phyloP scores from a whole-genome alignment of 2,113 vertebrate species.

The Symphodus melops region DNA sequence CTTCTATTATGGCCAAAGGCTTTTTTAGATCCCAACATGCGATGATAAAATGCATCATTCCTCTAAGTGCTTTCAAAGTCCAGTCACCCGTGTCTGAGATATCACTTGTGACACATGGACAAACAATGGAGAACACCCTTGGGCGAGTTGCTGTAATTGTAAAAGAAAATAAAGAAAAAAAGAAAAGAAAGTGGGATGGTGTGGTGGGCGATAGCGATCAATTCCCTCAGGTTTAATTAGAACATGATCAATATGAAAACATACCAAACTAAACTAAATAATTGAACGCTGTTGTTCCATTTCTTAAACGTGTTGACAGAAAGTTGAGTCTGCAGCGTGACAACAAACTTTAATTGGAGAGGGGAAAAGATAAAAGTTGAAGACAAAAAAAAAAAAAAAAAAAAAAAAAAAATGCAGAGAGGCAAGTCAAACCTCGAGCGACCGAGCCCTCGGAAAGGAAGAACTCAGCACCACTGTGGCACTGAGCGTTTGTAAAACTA shows the following conservation, averaged over 20 bases:
- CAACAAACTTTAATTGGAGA: not conserved
- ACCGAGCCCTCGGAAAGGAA: conserved; percentile 24
- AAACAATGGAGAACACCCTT: conserved; percentile 53
- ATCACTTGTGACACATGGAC: conserved; percentile 68
- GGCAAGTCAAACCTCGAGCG: conserved; percentile 8
- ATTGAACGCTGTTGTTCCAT: not conserved
- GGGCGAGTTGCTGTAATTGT: conserved; percentile 36
- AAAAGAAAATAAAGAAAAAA: conserved; percentile 58
- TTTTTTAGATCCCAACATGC: conserved; percentile 48
- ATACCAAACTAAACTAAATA: not conserved
- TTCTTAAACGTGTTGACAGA: not conserved
- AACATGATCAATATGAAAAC: conserved; percentile 1
- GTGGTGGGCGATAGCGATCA: not conserved
- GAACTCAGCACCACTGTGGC: conserved; percentile 13
- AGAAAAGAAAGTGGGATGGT: conserved; percentile 2
- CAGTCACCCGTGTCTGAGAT: conserved; percentile 56
- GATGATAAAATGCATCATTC: conserved; percentile 55
- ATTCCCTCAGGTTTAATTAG: conserved; percentile 2
- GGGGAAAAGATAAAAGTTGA: not conserved
- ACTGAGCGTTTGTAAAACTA: not conserved
- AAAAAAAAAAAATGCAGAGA: no score
- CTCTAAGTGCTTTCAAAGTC: conserved; percentile 57
- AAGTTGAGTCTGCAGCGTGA: no score
- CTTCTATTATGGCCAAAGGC: conserved; percentile 34
- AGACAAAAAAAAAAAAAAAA: not conserved